Base-by-base conservation (phyloP, 2,797 vertebrate species). In the Serranus cabrilla region DNA sequence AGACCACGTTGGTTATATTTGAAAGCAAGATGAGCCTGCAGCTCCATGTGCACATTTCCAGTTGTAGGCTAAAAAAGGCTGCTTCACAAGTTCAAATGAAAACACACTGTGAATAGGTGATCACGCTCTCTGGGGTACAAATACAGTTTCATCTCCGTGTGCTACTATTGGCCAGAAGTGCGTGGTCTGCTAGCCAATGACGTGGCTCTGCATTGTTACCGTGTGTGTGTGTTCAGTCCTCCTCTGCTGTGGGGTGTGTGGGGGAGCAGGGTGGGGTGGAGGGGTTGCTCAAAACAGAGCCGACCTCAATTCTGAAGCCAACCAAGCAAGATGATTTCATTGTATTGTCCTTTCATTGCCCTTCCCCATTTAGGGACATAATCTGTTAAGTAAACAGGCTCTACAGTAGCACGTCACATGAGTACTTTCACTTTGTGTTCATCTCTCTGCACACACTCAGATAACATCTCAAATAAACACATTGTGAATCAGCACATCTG, bases 271-370 rank as follows among this genome's bases (percentile, higher is more conserved):
- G 31, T 25, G 46, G 54, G 56, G 39, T 39, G 2, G 39, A 31
- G 31, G 46, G 54, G 56, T 43, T 39, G 2, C 43, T 82, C 52
- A 76, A 78, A 87, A 83, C 75, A 62, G 58, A 68, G 78, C 51
- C 86, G 71, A 87, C 88, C 81, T 80, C 85, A 90, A 90, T 88
- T 86, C 80, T 77, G 58, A 85, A 90, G 75, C 80, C 84, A 84
- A 78, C 87, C 87, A 79, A 91, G 93, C 89, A 89, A 74, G 84
- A 89, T 80, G 83, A 91, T 88, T 87, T 86, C 71, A 92, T 93
- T 93, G 89, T 93, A 78, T 78, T 56, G 47, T 59, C 67, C 74
- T 75, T 71, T 85, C 79, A 75, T 59, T 75, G 68, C 47, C 80
- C 65, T 62, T 81, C 66, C 81, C 55, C 79, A 76, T 85, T 88